Evolutionary conservation across 2,888 invertebrate genomes (phyloP), one percentile per base, ranked within the genome.

Genomic region (Sinotaia quadrata): DNA sequence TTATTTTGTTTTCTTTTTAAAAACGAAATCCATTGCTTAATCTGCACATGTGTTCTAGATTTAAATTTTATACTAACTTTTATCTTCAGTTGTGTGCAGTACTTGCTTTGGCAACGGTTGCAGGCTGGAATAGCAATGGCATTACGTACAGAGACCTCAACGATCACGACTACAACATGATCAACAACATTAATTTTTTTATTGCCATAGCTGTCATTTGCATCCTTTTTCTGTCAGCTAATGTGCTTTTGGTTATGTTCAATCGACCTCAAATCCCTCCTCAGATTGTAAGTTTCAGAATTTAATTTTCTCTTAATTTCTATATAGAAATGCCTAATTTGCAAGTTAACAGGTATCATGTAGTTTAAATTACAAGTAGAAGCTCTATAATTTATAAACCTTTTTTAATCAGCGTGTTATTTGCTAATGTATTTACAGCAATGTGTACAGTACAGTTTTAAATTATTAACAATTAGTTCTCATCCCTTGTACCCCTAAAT

Each of bases 71-170:
- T n/a, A n/a, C n/a, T n/a, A n/a, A n/a, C n/a, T n/a, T n/a, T n/a
- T n/a, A n/a, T n/a, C n/a, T n/a, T n/a, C 75, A 78, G 78, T 27
- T 76, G 18, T 67, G 67, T 54, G 72, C 72, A 4, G 10, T 78
- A 7, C 29, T 78, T 10, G 68, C 76, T 33, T 59, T 75, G n/a
- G 69, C 71, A 15, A 49, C 74, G 8, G 68, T 73, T 21, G 67
- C 67, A 60, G 73, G 76, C 3, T 78, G 78, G 78, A 68, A 66
- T 21, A 70, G 72, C 65, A 72, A 76, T 27, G 70, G 72, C 33
- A 54, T 78, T 4, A 62, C 69, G 4, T 78, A 78, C 58, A 58
- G 62, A 36, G 70, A 75, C n/a, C 68, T 78, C 29, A 74, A 71
- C 44, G 34, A 41, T 2, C 68, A 68, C 24, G 78, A 78, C 51